phyloP scores from a whole-genome alignment of 2,888 invertebrate genomes.

The Neoaliturus tenellus region DNA sequence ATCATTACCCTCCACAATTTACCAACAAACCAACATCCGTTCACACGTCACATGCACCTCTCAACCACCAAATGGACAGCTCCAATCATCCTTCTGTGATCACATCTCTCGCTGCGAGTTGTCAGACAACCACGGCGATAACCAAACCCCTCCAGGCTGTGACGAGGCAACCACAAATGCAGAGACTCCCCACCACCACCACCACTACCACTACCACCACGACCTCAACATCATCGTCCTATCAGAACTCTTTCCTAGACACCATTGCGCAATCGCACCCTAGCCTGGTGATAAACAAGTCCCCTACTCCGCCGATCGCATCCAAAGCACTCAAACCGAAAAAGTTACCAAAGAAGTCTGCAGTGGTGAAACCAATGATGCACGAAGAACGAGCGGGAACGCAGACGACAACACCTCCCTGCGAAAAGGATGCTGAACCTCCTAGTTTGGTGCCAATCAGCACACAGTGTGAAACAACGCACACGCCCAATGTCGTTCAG shows the following conservation, averaged over 20 bases:
- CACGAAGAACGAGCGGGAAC: constrained; percentile 63
- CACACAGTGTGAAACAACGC: constrained; percentile 59
- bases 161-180: constrained; percentile 38
- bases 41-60: constrained; percentile 15
- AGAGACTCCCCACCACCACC: neutral
- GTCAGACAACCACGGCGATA: constrained; percentile 48
- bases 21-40: neutral
- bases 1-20: constrained; percentile 36
- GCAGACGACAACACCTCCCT: constrained; percentile 7
- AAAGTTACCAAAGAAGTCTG: constrained; percentile 66
- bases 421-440: constrained; percentile 62
- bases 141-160: constrained; percentile 51
- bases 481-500: constrained; percentile 72
- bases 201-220: constrained; percentile 49
- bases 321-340: constrained; percentile 64
- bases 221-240: constrained; percentile 44
- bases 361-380: constrained; percentile 69
- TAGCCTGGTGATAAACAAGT: constrained; percentile 67
- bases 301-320: constrained; percentile 59
- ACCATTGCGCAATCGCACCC: constrained; percentile 68
- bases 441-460: constrained; percentile 66
- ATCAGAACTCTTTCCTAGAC: constrained; percentile 66
- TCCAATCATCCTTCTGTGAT: constrained; percentile 56
- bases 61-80: constrained; percentile 50
- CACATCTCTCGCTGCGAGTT: constrained; percentile 55